Evolutionary conservation across 1,140 invertebrate species (phyloP), one percentile per base, ranked within the genome.

Genomic region (Nephotettix cincticeps): DNA sequence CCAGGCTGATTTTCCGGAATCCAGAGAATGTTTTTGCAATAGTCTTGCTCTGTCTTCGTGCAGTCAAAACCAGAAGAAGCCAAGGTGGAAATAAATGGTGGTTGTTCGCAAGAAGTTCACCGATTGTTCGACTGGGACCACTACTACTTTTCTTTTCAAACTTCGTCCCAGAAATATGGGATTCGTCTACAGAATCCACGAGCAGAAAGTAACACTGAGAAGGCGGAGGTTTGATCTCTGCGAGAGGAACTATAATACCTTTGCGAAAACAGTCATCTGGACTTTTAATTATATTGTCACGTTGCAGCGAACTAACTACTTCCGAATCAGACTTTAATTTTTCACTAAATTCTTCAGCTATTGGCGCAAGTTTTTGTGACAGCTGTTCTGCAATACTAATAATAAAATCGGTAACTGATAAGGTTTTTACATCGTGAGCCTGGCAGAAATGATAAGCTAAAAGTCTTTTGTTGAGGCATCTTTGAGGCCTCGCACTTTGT

Each of bases 21-120:
- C 95, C 95, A 1, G 94, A 93, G 79, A 98, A 98, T 89, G 96
- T 91, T 72, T 92, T 89, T 1, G 93, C 94, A 51, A 97, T 90
- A 14, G 88, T 87, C 78, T 95, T 93, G 67, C 91, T 90, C 76
- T 93, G 89, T 82, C 94, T 91, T 43, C 95, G 85, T 0, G 95
- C 94, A 0, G 95, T 96, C 78, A 94, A 95, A 0, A 98, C 90
- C 0, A 98, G 84, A 45, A 97, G 84, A 32, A 99, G 80, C 96
- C 96, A 99, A 72, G 92, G 91, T 0, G 96, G 96, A 76, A 99
- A 90, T n/a, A 96, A 81, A 75, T 96, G 92, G 78, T 96, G 94
- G 80, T 96, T 93, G 73, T 92, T 92, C 0, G 94, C 91, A 23
- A 98, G 80, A 6, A 98, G 83, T 75, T 95, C 93, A 0, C 92